phyloP scores from a whole-genome alignment of 2,888 invertebrate species.

The Blastobasis lacticolella region DNA sequence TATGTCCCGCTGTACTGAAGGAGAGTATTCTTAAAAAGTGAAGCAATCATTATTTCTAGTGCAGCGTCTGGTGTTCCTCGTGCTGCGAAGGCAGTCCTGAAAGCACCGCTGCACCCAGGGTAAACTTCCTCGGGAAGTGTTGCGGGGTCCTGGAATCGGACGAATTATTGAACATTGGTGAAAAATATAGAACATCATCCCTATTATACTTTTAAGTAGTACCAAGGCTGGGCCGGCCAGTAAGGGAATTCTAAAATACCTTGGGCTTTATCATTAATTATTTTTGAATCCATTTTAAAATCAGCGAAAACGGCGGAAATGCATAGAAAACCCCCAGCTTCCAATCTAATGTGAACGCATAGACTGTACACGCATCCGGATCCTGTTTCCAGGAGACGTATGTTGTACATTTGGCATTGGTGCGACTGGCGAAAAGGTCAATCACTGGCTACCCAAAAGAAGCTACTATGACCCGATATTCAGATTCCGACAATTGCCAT shows the following conservation, averaged over 20 bases:
- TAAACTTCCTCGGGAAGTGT: too few species aligned
- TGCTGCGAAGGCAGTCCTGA: conserved; percentile 10
- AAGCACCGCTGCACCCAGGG: too few species aligned
- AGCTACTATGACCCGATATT: too few species aligned
- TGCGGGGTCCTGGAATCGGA: too few species aligned
- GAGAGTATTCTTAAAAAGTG: conserved; percentile 10
- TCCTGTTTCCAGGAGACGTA: too few species aligned
- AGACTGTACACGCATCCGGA: background rate
- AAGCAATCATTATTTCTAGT: conserved; percentile 12
- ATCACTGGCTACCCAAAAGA: too few species aligned
- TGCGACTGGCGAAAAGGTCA: too few species aligned
- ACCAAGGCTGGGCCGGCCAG: conserved; percentile 9
- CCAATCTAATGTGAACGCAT: background rate
- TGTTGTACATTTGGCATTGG: too few species aligned
- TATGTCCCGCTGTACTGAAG: too few species aligned
- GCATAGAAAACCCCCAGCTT: conserved; percentile 10
- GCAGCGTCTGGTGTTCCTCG: conserved; percentile 5
- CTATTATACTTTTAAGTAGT: conserved; percentile 9
- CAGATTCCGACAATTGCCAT: conserved; percentile 5
- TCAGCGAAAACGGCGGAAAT: conserved; percentile 13
- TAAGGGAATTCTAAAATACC: conserved; percentile 8
- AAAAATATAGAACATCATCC: too few species aligned
- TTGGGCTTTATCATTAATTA: conserved; percentile 10
- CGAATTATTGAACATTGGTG: too few species aligned
- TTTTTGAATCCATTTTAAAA: conserved; percentile 12